phyloP scores from a whole-genome alignment of 1,140 invertebrate species.

The Aphelenchoides fujianensis region DNA sequence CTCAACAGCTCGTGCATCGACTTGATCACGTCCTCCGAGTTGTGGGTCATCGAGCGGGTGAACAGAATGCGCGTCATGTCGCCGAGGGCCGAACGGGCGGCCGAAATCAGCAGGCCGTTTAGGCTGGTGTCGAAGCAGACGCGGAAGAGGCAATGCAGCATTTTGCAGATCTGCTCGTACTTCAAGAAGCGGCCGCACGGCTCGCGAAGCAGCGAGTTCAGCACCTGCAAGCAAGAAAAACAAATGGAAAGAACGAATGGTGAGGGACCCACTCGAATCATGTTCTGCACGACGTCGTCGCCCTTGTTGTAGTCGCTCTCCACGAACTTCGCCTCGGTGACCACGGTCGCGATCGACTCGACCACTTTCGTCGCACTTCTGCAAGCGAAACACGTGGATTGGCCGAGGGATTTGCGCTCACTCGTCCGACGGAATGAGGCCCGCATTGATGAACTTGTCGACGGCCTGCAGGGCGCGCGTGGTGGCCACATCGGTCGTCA shows the following conservation, averaged over 20 bases:
- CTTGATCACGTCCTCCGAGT: slow-evolving; percentile 28
- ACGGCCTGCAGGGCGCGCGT: slow-evolving; percentile 39
- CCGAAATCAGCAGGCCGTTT: slow-evolving; percentile 67
- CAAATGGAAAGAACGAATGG: no score
- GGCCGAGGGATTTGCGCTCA: no score
- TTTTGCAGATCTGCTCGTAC: slow-evolving; percentile 93
- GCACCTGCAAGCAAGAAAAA: slow-evolving; percentile 69
- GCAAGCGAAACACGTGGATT: not conserved
- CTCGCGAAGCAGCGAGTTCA: slow-evolving; percentile 81
- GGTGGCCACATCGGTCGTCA: slow-evolving; percentile 48
- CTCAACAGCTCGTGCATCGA: slow-evolving; percentile 31
- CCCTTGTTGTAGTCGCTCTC: slow-evolving; percentile 78
- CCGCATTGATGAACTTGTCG: slow-evolving; percentile 46
- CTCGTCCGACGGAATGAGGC: slow-evolving; percentile 46
- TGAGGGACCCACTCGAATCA: slow-evolving; percentile 71
- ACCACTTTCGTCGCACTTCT: slow-evolving; percentile 69
- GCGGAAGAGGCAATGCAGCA: slow-evolving; percentile 92
- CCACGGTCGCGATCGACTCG: slow-evolving; percentile 88
- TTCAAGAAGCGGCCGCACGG: slow-evolving; percentile 81
- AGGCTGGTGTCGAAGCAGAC: slow-evolving; percentile 91
- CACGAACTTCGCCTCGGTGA: slow-evolving; percentile 91
- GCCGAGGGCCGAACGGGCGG: slow-evolving; percentile 83
- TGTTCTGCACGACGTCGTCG: slow-evolving; percentile 92
- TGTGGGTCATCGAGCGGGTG: slow-evolving; percentile 79
- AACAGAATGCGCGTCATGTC: slow-evolving; percentile 94